Evolutionary conservation across 1,140 invertebrate genomes (phyloP), one percentile per base, ranked within the genome.

Genomic region (Planococcus citri): DNA sequence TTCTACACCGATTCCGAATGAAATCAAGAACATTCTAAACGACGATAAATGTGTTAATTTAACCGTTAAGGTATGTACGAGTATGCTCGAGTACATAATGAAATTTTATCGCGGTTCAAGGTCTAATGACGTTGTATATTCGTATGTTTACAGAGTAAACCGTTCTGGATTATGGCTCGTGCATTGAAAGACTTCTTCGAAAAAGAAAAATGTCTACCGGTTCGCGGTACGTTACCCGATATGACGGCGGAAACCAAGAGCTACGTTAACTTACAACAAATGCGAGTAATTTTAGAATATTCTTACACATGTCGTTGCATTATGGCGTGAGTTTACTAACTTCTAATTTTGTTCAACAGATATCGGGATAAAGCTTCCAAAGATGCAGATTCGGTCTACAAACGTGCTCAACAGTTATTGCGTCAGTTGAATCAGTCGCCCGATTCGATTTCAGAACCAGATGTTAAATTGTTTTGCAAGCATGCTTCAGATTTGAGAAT

Each of bases 171-270:
- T 24, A 87, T 98, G 81, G 89, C 88, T 58, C 86, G 88, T 75
- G 95, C 94, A 1, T 77, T 99, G 0, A 87, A 89, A 80, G 88
- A 92, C 76, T 97, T 98, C 81, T 85, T 95, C 17, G 83, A 90
- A 74, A 86, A 88, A 73, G 92, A 97, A 81, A 92, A 91, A 10
- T 81, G 82, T 67, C 79, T 98, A 24, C 96, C 97, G 9, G 75
- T 99, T 3, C 84, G 88, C 74, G 97, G 97, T 22, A 84, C 88
- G n/a, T 80, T 99, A 64, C 97, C 97, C 17, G 97, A 99, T 79
- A 99, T 99, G 97, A 95, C 93, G 12, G 88, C 95, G 20, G 94
- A 98, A 75, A 96, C 96, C 12, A 86, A 88, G 69, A 87, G 91
- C 75, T 99, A 97, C 79, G 86, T 98, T 68, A 83, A 87, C 70